Conservation (phyloP, 1,140 invertebrate species). For the Anastrepha obliqua region DNA sequence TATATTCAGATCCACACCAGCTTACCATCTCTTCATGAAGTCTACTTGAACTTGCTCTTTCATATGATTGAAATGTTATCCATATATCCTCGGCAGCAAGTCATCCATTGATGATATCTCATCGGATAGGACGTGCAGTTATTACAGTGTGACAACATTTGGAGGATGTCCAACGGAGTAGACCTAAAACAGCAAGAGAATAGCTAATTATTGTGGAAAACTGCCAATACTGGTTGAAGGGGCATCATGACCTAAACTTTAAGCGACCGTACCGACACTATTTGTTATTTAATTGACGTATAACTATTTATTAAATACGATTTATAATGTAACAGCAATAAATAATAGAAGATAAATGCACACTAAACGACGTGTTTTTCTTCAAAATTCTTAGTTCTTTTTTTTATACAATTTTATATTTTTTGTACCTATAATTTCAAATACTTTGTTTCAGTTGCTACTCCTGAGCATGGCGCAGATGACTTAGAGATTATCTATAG, state of each 20-base stretch:
- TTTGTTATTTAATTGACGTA: background rate
- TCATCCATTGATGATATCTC: background rate
- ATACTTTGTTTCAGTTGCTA: slow-evolving; percentile 9
- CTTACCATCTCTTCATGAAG: too few species aligned
- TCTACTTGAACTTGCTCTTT: too few species aligned
- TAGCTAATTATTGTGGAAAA: background rate
- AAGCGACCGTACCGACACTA: background rate
- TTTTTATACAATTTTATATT: background rate
- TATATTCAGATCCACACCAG: too few species aligned
- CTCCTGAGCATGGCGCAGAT: background rate
- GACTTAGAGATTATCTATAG: slow-evolving; percentile 59
- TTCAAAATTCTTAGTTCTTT: background rate
- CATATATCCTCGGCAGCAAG: too few species aligned
- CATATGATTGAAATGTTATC: too few species aligned
- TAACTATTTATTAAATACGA: too few species aligned
- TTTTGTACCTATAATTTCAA: slow-evolving; percentile 22
- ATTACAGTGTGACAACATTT: background rate
- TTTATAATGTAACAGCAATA: background rate
- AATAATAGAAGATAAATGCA: background rate
- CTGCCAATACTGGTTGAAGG: background rate
- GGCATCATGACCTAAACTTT: background rate
- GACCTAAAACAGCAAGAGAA: background rate
- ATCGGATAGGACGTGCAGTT: background rate
- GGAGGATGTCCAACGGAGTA: background rate
- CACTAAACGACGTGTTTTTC: background rate